These are phyloP conservation scores for Neopelma chrysocephalum DNA, from an alignment of 2,797 vertebrate species.

Conservation along the genomic window DNA sequence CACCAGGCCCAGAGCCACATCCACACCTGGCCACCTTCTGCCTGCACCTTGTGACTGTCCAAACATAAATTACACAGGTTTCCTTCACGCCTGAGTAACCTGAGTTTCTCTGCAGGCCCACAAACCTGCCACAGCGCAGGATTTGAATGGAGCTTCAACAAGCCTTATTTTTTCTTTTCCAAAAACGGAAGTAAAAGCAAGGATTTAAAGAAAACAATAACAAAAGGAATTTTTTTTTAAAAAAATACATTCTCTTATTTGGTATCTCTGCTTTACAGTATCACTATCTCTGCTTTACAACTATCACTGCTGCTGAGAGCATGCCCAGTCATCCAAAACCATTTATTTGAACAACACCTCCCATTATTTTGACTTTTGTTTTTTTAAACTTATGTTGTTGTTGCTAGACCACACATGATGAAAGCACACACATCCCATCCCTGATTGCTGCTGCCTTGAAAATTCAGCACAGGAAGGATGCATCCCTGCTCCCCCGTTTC, in stretches of 20 bases:
- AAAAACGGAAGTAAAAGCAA: neutral
- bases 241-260: neutral
- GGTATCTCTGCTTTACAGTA: neutral
- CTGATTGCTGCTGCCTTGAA: neutral
- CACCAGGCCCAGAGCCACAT: fast-evolving
- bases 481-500: neutral
- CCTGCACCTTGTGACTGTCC: fast-evolving
- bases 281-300: fast-evolving
- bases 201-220: neutral
- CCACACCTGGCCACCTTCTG: neutral
- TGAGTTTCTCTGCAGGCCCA: neutral
- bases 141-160: neutral
- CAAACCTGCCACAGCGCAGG: neutral
- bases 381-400: neutral
- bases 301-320: neutral
- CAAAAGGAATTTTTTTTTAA: neutral
- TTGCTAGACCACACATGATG: neutral
- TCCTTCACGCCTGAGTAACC: neutral
- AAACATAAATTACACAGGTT: fast-evolving
- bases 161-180: neutral
- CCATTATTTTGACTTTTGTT: neutral
- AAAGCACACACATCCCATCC: neutral
- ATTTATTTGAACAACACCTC: neutral
- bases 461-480: neutral
- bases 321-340: neutral